Evolutionary conservation across 1,140 invertebrate genomes (phyloP), one percentile per base, ranked within the genome.

Genomic region (Caenorhabditis remanei): DNA sequence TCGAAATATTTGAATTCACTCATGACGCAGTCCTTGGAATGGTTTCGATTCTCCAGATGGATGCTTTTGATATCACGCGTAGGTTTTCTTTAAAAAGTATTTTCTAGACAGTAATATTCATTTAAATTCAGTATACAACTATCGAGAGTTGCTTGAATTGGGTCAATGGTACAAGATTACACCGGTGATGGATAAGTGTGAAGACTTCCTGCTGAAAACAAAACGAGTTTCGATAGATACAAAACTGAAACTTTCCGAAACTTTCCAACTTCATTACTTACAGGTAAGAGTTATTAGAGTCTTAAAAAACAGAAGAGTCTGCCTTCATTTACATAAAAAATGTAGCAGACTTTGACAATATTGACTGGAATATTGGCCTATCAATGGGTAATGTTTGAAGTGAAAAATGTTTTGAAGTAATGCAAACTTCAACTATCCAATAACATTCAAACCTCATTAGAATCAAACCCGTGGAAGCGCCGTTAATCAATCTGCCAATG

Each of bases 161-260:
- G 71, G 71, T 13, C 46, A 79, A 13, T 7, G n/a, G 4, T 79
- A 79, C 13, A 16, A 79, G n/a, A 50, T 79, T 8, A 4, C 13
- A 4, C 6, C 43, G 11, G 71, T 79, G 9, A 48, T 24, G n/a
- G 71, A 79, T 50, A 48, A 79, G 21, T 79, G 71, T 50, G 71
- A 79, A 50, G 71, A 48, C 21, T 79, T 79, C 24, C n/a, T 79
- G 19, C n/a, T 79, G 46, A 79, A 50, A 16, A 79, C 71, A 0
- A 48, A n/a, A 16, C 14, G 53, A 21, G 71, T 79, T 13, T 46
- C 46, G 0, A 50, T 50, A 53, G 71, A 79, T 24, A 79, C 46
- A n/a, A 79, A 79, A 24, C 46, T 79, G 71, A 79, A 79, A n/a
- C 46, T 79, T 8, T 79, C 71, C 46, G 71, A 79, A 14, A 79